Conservation (phyloP, 1,140 invertebrate species). For the Trichonephila clavata region DNA sequence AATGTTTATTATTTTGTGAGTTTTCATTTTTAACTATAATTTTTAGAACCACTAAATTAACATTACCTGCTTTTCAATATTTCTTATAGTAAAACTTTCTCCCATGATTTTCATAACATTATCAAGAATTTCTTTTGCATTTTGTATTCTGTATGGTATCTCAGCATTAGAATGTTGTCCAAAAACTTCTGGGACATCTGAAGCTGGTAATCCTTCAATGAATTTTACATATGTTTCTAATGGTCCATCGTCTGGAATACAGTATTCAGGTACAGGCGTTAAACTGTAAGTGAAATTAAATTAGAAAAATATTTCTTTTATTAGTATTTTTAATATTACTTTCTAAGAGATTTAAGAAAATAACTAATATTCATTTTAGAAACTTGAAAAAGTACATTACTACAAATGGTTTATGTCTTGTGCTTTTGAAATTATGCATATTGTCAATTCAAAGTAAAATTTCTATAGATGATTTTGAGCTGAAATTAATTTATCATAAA, state of each 20-base stretch:
- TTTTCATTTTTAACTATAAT: too few relatives aligned
- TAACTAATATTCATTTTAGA: too few relatives aligned
- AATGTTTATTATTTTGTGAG: too few relatives aligned
- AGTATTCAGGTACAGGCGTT: conserved; percentile 87
- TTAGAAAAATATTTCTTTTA: too few relatives aligned
- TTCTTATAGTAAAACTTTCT: not conserved
- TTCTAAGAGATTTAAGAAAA: too few relatives aligned
- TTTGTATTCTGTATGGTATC: conserved; percentile 82
- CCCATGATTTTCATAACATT: conserved; percentile 80
- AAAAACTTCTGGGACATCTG: conserved; percentile 91
- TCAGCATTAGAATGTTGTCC: conserved; percentile 83
- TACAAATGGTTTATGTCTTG: too few relatives aligned
- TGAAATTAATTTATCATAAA: too few relatives aligned
- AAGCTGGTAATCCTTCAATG: conserved; percentile 87
- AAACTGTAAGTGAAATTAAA: conserved; percentile 79
- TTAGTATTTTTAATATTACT: too few relatives aligned
- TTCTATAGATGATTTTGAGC: too few relatives aligned
- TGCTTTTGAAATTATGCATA: too few relatives aligned
- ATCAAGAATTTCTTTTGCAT: conserved; percentile 81
- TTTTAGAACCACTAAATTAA: not conserved
- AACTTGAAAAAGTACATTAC: too few relatives aligned
- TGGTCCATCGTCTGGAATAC: conserved; percentile 90
- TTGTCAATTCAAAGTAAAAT: too few relatives aligned
- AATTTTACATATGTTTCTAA: conserved; percentile 89
- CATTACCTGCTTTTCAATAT: not conserved